These are phyloP conservation scores for Diprion similis DNA, from an alignment of 1,140 invertebrate species.

Conservation along the genomic window DNA sequence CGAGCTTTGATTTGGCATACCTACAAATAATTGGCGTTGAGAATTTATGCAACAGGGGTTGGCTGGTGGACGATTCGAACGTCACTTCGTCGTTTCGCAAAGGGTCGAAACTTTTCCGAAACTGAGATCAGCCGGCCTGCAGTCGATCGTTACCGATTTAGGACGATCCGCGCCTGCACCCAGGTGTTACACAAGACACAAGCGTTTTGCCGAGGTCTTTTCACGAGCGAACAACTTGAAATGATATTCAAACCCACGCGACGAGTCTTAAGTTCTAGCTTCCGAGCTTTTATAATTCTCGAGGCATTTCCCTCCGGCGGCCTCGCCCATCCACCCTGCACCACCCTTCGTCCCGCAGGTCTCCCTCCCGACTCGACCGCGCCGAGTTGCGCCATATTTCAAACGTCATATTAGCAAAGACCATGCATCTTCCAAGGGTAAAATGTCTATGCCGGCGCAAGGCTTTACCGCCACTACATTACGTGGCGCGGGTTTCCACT, in stretches of 20 bases:
- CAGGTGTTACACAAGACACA: background rate
- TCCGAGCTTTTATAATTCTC: conserved; percentile 14
- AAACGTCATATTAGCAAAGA: conserved; percentile 53
- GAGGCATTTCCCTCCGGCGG: conserved; percentile 8
- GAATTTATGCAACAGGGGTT: conserved; percentile 3
- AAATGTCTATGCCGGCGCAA: conserved; percentile 48
- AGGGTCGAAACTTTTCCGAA: background rate
- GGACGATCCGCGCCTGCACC: background rate
- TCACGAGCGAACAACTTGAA: background rate
- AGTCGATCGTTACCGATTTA: background rate
- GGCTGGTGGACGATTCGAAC: background rate
- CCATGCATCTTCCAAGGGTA: conserved; percentile 52
- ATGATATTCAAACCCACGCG: background rate
- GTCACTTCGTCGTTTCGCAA: background rate
- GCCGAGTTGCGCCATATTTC: conserved; percentile 50
- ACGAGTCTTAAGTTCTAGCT: conserved; percentile 6
- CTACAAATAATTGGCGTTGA: background rate
- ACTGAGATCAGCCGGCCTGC: background rate
- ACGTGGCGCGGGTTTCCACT: conserved; percentile 36
- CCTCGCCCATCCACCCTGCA: background rate
- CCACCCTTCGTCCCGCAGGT: background rate
- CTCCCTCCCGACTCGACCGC: conserved; percentile 24
- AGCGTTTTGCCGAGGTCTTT: background rate
- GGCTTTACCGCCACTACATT: conserved; percentile 41
- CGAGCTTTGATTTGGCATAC: background rate